These are phyloP conservation scores for Noturus placidus DNA, from an alignment of 2,113 vertebrate species.

Conservation along the genomic window DNA sequence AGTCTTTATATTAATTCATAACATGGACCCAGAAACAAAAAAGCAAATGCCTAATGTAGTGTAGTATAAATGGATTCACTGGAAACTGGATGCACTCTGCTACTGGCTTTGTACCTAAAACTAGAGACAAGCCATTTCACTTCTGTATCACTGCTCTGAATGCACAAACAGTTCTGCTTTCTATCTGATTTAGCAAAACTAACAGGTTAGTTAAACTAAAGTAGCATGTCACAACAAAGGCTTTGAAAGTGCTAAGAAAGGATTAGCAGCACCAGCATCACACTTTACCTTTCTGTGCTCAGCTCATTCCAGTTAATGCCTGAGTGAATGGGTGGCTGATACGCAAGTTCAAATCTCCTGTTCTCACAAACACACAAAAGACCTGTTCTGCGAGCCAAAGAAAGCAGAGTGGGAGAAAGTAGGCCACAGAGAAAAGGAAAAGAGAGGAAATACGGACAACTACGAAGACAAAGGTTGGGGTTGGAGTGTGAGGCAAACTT, in stretches of 20 bases:
- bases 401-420: conserved; percentile 25
- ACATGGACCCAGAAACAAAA: background rate
- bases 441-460: background rate
- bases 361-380: conserved; percentile 51
- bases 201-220: conserved; percentile 25
- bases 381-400: conserved; percentile 41
- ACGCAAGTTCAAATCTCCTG: conserved; percentile 52
- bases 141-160: background rate
- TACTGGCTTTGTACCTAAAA: background rate
- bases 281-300: conserved; percentile 41
- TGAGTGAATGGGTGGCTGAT: conserved; percentile 55
- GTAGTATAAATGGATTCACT: background rate
- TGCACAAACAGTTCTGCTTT: conserved; percentile 23
- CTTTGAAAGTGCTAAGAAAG: conserved; percentile 19
- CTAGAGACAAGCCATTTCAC: background rate
- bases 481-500: background rate
- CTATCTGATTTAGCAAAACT: conserved; percentile 33
- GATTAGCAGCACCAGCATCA: conserved; percentile 45
- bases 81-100: background rate
- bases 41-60: background rate
- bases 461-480: conserved; percentile 15
- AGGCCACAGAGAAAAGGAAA: conserved; percentile 25
- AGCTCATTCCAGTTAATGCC: conserved; percentile 44
- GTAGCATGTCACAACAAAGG: conserved; percentile 29
- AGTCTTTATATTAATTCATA: background rate